Evolutionary conservation across 2,797 vertebrate genomes (phyloP), one percentile per base, ranked within the genome.

Genomic region (Mormyrus hasselquistii): DNA sequence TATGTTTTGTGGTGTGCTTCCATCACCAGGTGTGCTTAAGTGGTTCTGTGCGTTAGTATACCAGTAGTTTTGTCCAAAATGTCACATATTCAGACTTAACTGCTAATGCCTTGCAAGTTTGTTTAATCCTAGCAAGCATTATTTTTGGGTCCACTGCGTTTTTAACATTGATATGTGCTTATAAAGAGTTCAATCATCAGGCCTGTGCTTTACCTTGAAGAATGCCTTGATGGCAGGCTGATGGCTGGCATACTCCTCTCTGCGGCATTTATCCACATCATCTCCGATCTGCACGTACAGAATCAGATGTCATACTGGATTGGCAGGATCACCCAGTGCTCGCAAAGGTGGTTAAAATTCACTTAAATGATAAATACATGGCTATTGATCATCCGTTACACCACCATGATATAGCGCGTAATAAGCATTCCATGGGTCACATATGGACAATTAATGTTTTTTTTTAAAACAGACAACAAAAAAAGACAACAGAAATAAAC

Each of bases 241-340:
- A 90, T 97, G 96, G 91, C 91, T 92, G 92, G 93, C 94, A 93
- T 96, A 97, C 92, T 96, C 96, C 86, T 93, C 94, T 92, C 91
- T 94, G 41, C 95, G 93, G 91, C 59, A 91, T 57, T 97, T 94
- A 52, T 95, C 96, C 89, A 97, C 95, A n/a, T 93, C 91, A 90
- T 94, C 93, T n/a, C 96, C 96, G 25, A 96, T 92, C 96, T 97
- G 93, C 34, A 12, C 29, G 92, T n/a, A 49, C 3, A 2, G 47
- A 52, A 53, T 14, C 7, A 55, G 2, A 86, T 16, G 9, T 52
- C 10, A 86, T 16, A 5, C 22, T 29, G 4, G n/a, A 86, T 86
- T 22, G 9, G 19, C 79, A 83, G 25, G 65, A 34, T 73, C 1
- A 12, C 3, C 9, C 65, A 12, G 12, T 73, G 22, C 29, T 76